Evolutionary conservation across 2,113 vertebrate genomes (phyloP), one percentile per base, ranked within the genome.

Genomic region (Hymenochirus boettgeri): DNA sequence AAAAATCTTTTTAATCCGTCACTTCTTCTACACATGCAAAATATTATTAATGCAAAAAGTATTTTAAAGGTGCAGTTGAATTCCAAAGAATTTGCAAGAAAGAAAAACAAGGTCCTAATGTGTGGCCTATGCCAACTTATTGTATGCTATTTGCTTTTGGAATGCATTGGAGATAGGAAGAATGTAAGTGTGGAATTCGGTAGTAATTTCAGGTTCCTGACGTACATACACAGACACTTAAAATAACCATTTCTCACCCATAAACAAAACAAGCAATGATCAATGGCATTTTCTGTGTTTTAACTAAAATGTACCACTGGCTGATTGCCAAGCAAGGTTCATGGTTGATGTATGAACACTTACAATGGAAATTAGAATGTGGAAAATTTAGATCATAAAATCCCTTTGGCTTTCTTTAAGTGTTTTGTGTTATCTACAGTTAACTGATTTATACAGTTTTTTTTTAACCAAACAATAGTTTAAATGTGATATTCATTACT

Each of bases 221-320:
- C 64, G 64, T 67, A 59, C 55, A 67, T 55, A 67, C 58, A 55
- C 64, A 67, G 64, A 67, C 64, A 59, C 55, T 67, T 67, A 67
- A 67, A 67, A 67, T 66, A 66, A 52, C 64, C 55, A 59, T 67
- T 31, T 59, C 29, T 67, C 64, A 67, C 64, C 55, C 56, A 67
- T 67, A 57, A 67, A 67, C 64, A 67, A 67, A 67, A 67, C 64
- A 58, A 67, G 55, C 45, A 67, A 67, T 67, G 64, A 67, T 67
- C 64, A 67, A 67, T 59, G 33, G 58, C 55, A 67, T 67, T 67
- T 57, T 52, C 64, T 52, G 33, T 35, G 46, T 59, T 67, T 67
- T 55, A 55, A 67, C 55, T 67, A 55, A 67, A 45, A 67, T 59
- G 64, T 50, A 67, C 51, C 46, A 17, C 35, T 67, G 64, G 64